Conservation (phyloP, 2,888 invertebrate genomes). For the Folsomia manolachei region DNA sequence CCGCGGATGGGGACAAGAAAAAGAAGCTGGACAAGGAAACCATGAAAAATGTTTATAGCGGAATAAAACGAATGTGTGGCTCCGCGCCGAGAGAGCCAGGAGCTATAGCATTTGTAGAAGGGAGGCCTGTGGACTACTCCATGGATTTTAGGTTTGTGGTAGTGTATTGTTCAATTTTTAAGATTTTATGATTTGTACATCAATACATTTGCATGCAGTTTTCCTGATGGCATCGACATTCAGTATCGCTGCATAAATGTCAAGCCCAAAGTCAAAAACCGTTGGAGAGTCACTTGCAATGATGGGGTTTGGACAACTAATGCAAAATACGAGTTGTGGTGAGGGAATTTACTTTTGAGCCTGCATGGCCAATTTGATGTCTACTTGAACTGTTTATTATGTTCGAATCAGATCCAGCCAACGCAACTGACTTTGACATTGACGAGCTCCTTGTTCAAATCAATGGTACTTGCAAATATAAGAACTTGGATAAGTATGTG, state of each 20-base stretch:
- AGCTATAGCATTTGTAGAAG: constrained; percentile 69
- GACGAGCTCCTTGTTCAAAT: constrained; percentile 37
- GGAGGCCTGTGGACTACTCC: constrained; percentile 63
- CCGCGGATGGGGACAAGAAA: constrained; percentile 18
- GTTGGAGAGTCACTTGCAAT: constrained; percentile 81
- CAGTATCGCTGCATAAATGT: constrained; percentile 67
- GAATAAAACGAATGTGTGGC: constrained; percentile 58
- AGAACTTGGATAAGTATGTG: constrained; percentile 67
- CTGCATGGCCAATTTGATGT: background rate
- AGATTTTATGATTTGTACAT: background rate
- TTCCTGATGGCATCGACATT: constrained; percentile 78
- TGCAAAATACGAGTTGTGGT: constrained; percentile 66
- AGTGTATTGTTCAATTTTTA: background rate
- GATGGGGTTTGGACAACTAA: constrained; percentile 81
- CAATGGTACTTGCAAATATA: constrained; percentile 65
- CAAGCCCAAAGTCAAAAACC: constrained; percentile 58
- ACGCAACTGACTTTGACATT: constrained; percentile 25
- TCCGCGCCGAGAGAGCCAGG: constrained; percentile 72
- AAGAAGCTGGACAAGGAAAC: constrained; percentile 18
- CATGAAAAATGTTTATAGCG: constrained; percentile 23
- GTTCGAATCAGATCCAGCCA: background rate
- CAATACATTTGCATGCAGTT: constrained; percentile 55
- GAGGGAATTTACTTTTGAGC: background rate
- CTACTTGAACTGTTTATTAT: background rate
- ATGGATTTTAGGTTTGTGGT: constrained; percentile 56